phyloP scores from a whole-genome alignment of 1,140 invertebrate species.

The Ridgeia piscesae region DNA sequence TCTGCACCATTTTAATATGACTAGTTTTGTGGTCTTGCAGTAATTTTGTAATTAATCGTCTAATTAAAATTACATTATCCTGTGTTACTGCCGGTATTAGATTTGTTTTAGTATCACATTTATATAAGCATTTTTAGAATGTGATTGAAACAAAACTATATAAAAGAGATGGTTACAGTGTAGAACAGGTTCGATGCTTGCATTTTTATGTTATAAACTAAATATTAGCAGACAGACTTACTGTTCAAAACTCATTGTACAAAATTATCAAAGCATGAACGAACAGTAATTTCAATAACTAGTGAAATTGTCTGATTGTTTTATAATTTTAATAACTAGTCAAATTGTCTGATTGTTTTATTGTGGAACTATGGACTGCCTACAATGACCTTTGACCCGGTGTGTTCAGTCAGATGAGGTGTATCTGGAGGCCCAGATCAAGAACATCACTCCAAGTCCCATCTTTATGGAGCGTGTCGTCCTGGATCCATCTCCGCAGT shows the following conservation, averaged over 20 bases:
- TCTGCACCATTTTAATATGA: not conserved
- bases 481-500: conserved; percentile 86
- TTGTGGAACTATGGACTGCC: conserved; percentile 3
- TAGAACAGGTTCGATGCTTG: not conserved
- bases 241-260: not conserved
- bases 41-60: not conserved
- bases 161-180: not conserved
- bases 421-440: conserved; percentile 94
- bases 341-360: not conserved
- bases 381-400: not conserved
- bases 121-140: not conserved
- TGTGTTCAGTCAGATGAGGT: conserved; percentile 80
- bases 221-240: not conserved
- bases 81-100: not conserved
- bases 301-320: not conserved
- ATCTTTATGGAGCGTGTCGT: conserved; percentile 90
- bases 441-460: conserved; percentile 86
- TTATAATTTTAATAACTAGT: too few relatives aligned
- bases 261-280: not conserved
- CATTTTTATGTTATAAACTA: not conserved
- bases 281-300: not conserved
- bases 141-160: not conserved
- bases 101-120: not conserved
- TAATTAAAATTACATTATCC: not conserved
- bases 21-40: not conserved